Evolutionary conservation across 2,888 invertebrate species (phyloP), one percentile per base, ranked within the genome.

Genomic region (Drosophila prolongata): DNA sequence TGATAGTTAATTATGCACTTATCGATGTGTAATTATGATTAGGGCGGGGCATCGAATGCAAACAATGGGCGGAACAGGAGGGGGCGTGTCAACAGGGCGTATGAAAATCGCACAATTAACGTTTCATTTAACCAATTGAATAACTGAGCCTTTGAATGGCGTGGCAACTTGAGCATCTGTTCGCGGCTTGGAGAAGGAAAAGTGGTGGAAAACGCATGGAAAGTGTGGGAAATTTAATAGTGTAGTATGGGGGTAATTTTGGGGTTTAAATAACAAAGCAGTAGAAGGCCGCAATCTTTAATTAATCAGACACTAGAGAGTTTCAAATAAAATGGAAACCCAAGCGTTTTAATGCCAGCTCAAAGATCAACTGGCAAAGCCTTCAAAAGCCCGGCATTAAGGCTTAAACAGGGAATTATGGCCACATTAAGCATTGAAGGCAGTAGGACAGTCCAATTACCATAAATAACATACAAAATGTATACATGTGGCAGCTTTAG

Each of bases 111-210:
- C 58, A 72, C 79, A 82, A 80, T 83, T 86, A 82, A 80, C 79
- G 79, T 77, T 68, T 72, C 75, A 83, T 74, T 80, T 68, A 68
- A 53, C 71, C 75, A 70, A 77, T 77, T 77, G 71, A 82, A 85
- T 75, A 70, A 67, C 64, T 65, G 56, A 71, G 70, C 72, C 56
- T 61, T 71, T 84, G 76, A 84, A 77, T 81, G 69, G 60, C 72
- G 79, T 78, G 77, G 84, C 16, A 80, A 69, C 61, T 64, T 47
- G 14, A 56, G 30, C 77, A 69, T 54, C 65, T 77, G 80, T 47
- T 19, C 24, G 19, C 16, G 8, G 16, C 13, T 13, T 49, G 30
- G 35, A 14, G n/a, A 5, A 8, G 47, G 38, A 14, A 38, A 53
- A 43, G 38, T 37, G 34, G 27, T 13, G 37, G 10, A 8, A 24